Evolutionary conservation across 2,888 invertebrate species (phyloP).

Genomic region (Phytoseiulus persimilis): DNA sequence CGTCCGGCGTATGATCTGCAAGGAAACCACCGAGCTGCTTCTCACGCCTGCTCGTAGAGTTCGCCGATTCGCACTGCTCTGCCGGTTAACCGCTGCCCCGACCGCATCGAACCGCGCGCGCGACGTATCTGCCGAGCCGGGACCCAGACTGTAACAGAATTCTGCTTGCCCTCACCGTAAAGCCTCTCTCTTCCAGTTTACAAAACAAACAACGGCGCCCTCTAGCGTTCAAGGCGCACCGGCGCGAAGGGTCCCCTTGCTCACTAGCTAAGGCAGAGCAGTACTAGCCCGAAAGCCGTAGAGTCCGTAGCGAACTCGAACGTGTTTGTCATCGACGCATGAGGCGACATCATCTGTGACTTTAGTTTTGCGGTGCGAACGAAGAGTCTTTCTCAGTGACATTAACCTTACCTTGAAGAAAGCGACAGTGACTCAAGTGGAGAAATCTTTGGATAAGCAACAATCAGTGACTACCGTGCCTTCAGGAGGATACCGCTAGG

Average conservation of each 20-base stretch:
- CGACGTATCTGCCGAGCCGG: too few relatives aligned
- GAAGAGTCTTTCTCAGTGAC: background rate
- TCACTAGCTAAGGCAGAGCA: background rate
- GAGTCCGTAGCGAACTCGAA: background rate
- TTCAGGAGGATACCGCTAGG: background rate
- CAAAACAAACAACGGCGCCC: conserved; percentile 33
- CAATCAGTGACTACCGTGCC: background rate
- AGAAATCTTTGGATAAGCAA: background rate
- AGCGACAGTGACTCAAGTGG: background rate
- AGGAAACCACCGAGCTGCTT: too few relatives aligned
- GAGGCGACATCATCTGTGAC: background rate
- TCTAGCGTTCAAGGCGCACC: background rate
- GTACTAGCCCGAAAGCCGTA: background rate
- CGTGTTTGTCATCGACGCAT: background rate
- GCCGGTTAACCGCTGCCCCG: too few relatives aligned
- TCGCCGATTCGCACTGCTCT: too few relatives aligned
- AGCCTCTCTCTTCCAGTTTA: background rate
- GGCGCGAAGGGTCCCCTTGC: conserved; percentile 15
- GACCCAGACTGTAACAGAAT: too few relatives aligned
- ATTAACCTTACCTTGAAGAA: background rate
- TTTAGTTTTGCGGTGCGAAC: background rate
- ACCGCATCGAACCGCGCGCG: too few relatives aligned
- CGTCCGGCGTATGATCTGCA: too few relatives aligned
- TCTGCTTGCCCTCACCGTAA: background rate
- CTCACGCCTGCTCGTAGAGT: too few relatives aligned